phyloP scores from a whole-genome alignment of 2,797 vertebrate genomes.

The Hippopotamyrus pictus region DNA sequence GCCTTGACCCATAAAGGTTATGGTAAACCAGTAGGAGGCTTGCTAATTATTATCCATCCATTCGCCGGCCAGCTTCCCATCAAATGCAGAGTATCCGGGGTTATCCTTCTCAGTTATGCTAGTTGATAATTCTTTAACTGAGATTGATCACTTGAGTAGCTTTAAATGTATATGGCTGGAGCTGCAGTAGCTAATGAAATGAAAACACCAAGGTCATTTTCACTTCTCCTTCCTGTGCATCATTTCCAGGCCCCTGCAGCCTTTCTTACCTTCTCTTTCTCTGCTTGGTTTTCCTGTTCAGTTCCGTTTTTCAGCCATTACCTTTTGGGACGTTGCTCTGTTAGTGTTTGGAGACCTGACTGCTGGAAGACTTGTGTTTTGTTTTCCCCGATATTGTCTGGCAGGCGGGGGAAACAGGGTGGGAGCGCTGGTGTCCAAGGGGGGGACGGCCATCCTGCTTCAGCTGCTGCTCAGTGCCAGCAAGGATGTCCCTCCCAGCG shows the following conservation, averaged over 20 bases:
- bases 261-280: background rate
- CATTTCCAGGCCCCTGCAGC: background rate
- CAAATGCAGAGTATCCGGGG: no score
- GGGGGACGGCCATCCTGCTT: conserved; percentile 84
- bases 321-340: background rate
- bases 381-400: conserved; percentile 24
- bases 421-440: conserved; percentile 80
- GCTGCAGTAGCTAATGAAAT: background rate
- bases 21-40: background rate
- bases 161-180: background rate
- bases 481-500: conserved; percentile 76
- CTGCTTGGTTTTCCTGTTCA: background rate
- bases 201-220: background rate
- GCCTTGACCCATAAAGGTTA: background rate
- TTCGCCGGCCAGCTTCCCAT: background rate
- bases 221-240: background rate
- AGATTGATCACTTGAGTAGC: background rate
- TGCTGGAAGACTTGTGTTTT: background rate
- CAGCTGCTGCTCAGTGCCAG: conserved; percentile 77
- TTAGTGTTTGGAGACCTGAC: background rate
- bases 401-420: conserved; percentile 81
- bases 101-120: background rate
- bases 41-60: background rate
- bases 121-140: background rate
- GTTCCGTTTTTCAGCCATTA: background rate